phyloP scores from a whole-genome alignment of 2,888 invertebrate genomes.

The Harpagoxenus sublaevis region DNA sequence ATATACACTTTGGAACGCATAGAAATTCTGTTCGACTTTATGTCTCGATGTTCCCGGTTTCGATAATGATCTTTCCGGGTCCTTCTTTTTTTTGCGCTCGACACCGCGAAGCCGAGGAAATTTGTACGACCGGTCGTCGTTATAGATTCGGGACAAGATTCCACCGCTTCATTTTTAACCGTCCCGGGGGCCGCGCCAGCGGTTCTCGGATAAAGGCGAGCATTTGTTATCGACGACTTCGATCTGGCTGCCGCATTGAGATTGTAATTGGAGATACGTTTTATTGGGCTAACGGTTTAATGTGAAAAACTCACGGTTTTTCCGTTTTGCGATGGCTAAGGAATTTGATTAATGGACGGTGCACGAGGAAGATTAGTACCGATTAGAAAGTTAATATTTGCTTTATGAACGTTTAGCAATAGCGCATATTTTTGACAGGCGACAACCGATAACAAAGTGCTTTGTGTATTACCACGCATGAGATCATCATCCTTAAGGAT shows the following conservation, averaged over 20 bases:
- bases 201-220: constrained; percentile 67
- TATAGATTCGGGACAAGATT: constrained; percentile 80
- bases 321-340: background rate
- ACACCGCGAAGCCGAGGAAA: constrained; percentile 71
- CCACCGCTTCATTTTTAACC: constrained; percentile 43
- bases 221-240: constrained; percentile 63
- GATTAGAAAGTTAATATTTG: constrained; percentile 42
- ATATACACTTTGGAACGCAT: constrained; percentile 67
- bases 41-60: constrained; percentile 60
- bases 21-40: constrained; percentile 79
- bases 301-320: constrained; percentile 23
- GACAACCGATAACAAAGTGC: constrained; percentile 35
- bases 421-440: constrained; percentile 13
- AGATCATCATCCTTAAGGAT: constrained; percentile 58
- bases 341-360: constrained; percentile 10
- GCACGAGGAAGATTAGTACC: background rate
- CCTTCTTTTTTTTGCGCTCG: background rate
- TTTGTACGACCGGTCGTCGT: constrained; percentile 81
- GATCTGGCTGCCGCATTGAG: constrained; percentile 67
- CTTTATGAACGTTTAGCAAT: constrained; percentile 5
- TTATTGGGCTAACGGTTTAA: constrained; percentile 64
- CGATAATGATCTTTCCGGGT: constrained; percentile 76
- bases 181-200: constrained; percentile 45
- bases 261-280: constrained; percentile 62
- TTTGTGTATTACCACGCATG: constrained; percentile 40